These are phyloP conservation scores for Chesias legatella DNA, from an alignment of 2,888 invertebrate species.

Conservation along the genomic window DNA sequence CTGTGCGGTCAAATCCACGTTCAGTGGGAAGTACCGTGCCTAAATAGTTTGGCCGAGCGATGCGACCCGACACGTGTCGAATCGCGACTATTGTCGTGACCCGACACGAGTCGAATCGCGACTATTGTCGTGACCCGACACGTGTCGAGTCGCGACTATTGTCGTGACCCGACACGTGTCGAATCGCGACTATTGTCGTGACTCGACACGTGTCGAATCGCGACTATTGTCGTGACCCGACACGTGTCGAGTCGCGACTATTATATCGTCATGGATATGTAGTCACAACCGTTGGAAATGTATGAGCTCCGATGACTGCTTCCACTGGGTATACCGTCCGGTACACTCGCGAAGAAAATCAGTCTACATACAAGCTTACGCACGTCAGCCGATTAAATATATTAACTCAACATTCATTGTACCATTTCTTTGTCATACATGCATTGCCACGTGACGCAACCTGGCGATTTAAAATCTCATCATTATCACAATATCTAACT, in stretches of 20 bases:
- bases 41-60: slow-evolving; percentile 12
- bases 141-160: slow-evolving; percentile 4
- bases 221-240: slow-evolving; percentile 1
- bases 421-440: slow-evolving; percentile 67
- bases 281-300: slow-evolving; percentile 71
- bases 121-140: too few species aligned
- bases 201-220: slow-evolving; percentile 8
- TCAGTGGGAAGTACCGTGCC: slow-evolving; percentile 26
- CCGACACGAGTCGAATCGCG: too few species aligned
- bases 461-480: slow-evolving; percentile 74
- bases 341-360: slow-evolving; percentile 46
- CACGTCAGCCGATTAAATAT: slow-evolving; percentile 54
- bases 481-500: slow-evolving; percentile 78
- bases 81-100: slow-evolving; percentile 2
- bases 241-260: slow-evolving; percentile 5
- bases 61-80: slow-evolving; percentile 5
- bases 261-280: slow-evolving; percentile 57
- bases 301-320: slow-evolving; percentile 53
- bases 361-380: slow-evolving; percentile 61
- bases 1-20: slow-evolving; percentile 44
- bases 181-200: slow-evolving; percentile 1
- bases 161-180: slow-evolving; percentile 5
- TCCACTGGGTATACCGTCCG: slow-evolving; percentile 41
- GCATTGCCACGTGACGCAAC: slow-evolving; percentile 53
- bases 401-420: slow-evolving; percentile 72